A percentile compares a stretch with the other conserved stretches of the same genome.
Evolutionary conservation across 2,797 vertebrate species (phyloP).

Genomic region (Pitangus sulphuratus): DNA sequence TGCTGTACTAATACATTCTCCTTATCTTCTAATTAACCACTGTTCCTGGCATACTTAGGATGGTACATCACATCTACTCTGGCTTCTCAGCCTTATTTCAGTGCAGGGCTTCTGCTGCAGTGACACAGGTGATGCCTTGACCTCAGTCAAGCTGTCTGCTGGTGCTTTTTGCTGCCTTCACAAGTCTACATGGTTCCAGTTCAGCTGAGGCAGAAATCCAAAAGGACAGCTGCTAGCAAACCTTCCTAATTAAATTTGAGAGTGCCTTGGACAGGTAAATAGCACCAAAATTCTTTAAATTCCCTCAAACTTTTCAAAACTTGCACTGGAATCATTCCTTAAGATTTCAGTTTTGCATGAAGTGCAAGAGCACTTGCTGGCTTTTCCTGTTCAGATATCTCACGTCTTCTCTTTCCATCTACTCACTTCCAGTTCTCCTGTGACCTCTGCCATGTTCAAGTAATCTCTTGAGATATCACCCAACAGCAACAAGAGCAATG

Average conservation of each 20-base stretch:
- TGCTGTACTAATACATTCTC: conserved; percentile 41
- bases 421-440: not conserved
- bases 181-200: not conserved
- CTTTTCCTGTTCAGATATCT: not conserved
- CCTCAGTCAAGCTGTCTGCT: not conserved
- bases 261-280: not conserved
- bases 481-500: not conserved
- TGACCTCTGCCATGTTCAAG: not conserved
- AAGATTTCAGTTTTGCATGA: not conserved
- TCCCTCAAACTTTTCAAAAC: not conserved
- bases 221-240: not conserved
- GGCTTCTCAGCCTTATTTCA: not conserved
- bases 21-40: conserved; percentile 64
- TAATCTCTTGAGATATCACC: not conserved
- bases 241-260: not conserved
- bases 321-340: not conserved
- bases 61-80: not conserved
- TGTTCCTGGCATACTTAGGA: conserved; percentile 33
- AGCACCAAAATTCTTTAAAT: not conserved
- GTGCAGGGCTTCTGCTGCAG: not conserved
- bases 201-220: not conserved
- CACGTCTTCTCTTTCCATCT: not conserved
- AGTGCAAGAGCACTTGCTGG: not conserved
- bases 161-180: not conserved
- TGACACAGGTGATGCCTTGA: not conserved